phyloP scores from a whole-genome alignment of 1,140 invertebrate genomes.

The Dinoponera quadriceps region DNA sequence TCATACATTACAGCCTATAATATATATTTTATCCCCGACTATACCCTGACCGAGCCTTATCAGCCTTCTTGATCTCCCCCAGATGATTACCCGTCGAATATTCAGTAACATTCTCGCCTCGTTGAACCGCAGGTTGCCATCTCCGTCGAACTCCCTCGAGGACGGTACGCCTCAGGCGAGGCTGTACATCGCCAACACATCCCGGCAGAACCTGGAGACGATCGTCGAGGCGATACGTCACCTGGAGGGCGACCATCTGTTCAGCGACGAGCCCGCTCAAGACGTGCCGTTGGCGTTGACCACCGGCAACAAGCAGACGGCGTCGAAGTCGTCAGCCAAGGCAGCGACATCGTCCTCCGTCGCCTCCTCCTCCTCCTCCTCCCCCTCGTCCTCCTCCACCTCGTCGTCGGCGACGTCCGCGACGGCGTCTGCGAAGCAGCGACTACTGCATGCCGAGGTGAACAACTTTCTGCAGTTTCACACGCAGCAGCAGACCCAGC shows the following conservation, averaged over 20 bases:
- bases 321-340: conserved; percentile 50
- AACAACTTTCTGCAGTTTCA: conserved; percentile 87
- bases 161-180: conserved; percentile 86
- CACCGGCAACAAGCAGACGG: conserved; percentile 86
- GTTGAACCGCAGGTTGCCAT: conserved; percentile 86
- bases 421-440: conserved; percentile 72
- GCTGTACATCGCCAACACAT: conserved; percentile 92
- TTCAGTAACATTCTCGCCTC: too few species aligned
- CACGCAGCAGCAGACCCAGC: conserved; percentile 87
- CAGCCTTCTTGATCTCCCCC: too few species aligned
- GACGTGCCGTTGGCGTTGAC: conserved; percentile 92
- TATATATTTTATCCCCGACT: too few species aligned
- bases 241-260: conserved; percentile 97
- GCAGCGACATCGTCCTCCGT: background rate
- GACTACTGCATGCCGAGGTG: conserved; percentile 87
- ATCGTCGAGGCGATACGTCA: conserved; percentile 99
- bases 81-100: too few species aligned
- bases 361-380: conserved; percentile 68
- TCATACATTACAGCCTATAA: too few species aligned
- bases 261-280: conserved; percentile 90
- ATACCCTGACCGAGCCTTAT: too few species aligned
- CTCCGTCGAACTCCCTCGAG: conserved; percentile 86
- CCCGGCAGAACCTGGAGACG: conserved; percentile 97
- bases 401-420: conserved; percentile 37
- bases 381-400: conserved; percentile 32